Evolutionary conservation across 2,113 vertebrate species (phyloP).

Genomic region (Eleginops maclovinus): DNA sequence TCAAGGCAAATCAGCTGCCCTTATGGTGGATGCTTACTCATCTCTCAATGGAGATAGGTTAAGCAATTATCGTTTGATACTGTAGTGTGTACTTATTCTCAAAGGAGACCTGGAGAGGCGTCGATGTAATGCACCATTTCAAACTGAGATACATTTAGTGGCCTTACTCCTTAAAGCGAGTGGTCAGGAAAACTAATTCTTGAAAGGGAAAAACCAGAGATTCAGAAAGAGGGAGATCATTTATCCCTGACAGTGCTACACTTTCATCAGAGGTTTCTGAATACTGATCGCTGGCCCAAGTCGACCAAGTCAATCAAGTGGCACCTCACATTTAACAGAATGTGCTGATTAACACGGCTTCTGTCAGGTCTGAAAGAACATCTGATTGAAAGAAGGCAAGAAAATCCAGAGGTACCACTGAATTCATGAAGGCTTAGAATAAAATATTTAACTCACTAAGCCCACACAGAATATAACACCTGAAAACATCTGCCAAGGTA

Average conservation of each 20-base stretch:
- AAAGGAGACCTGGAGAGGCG: slow-evolving; percentile 60
- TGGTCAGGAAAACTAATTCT: slow-evolving; percentile 54
- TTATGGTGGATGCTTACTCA: slow-evolving; percentile 63
- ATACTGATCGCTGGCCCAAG: slow-evolving; percentile 18
- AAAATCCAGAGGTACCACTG: slow-evolving; percentile 56
- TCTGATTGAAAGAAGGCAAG: slow-evolving; percentile 49
- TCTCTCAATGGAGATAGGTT: slow-evolving; percentile 70
- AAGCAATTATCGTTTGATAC: slow-evolving; percentile 78
- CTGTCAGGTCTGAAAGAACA: slow-evolving; percentile 47
- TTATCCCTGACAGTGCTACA: slow-evolving; percentile 34
- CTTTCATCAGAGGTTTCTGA: slow-evolving; percentile 23
- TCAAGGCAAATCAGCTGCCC: slow-evolving; percentile 79
- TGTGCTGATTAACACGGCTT: slow-evolving; percentile 18
- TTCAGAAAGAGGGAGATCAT: slow-evolving; percentile 8
- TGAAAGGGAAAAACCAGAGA: slow-evolving; percentile 35
- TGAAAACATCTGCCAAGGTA: slow-evolving; percentile 78
- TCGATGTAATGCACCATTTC: slow-evolving; percentile 49
- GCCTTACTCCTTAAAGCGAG: slow-evolving; percentile 38
- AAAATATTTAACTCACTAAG: slow-evolving; percentile 73
- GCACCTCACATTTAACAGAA: slow-evolving; percentile 41
- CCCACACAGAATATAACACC: slow-evolving; percentile 75
- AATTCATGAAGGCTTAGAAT: slow-evolving; percentile 58
- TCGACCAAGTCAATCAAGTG: slow-evolving; percentile 47
- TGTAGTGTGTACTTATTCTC: slow-evolving; percentile 60
- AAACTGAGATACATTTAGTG: slow-evolving; percentile 36